Evolutionary conservation across 2,888 invertebrate genomes (phyloP), one percentile per base, ranked within the genome.

Genomic region (Ctenicera cuprea): DNA sequence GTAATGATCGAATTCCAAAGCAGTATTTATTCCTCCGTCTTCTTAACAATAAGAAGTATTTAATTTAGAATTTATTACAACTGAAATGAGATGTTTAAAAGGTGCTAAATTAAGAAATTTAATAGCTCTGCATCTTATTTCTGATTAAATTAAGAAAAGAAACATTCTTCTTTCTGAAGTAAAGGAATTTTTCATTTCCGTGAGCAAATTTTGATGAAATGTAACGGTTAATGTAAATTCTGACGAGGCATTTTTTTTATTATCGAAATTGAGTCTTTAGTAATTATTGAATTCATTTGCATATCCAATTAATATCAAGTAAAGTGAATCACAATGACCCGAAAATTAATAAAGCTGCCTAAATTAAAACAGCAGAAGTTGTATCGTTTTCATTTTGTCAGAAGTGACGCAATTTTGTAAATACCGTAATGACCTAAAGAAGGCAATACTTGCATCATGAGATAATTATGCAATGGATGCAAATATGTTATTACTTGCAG

Each of bases 331-430:
- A 14, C 20, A 22, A 59, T 45, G 62, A 52, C 26, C 11, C 22
- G 33, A 62, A 69, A 69, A 69, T 69, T 69, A 69, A 69, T 61
- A 69, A 68, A 41, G 62, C 59, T 16, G 69, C 14, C 61, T 26
- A 61, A 48, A 50, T 69, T 48, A 50, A 66, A 33, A 54, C 20
- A 3, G 30, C 54, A 14, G 22, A 30, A 20, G 9, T 11, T 48
- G 48, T 22, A 50, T 50, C 22, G 50, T 50, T 50, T 22, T 41
- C 41, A 41, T 41, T 41, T 41, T 38, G 11, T 8, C 2, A 38
- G 38, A 38, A 38, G 11, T 38, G 11, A 38, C 7, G 12, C n/a
- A 41, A n/a, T 41, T 38, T 38, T 38, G 38, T 8, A 2, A 41
- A 14, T 14, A 12, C 7, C 14, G 41, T 14, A 41, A n/a, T 41